Evolutionary conservation across 1,140 invertebrate species (phyloP), one percentile per base, ranked within the genome.

Genomic region (Zaprionus camerounensis): DNA sequence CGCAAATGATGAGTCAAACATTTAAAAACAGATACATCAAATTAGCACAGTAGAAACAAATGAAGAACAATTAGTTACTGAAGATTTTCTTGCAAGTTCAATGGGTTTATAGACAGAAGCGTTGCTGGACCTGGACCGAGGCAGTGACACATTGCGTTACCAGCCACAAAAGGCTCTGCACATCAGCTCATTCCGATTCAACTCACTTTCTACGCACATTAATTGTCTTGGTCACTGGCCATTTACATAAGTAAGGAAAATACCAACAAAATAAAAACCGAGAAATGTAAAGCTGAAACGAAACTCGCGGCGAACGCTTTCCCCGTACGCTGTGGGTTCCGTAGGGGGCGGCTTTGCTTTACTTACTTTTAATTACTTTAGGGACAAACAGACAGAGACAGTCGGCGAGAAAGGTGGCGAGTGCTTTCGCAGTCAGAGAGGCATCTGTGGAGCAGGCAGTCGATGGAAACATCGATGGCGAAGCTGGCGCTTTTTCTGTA

Each of bases 351-450:
- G 79, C 70, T 87, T 68, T 80, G 77, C 77, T 83, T 82, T 87
- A 87, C 83, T 87, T 84, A 87, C 75, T 90, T 88, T 88, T 88
- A 88, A 88, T 88, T 88, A 88, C 84, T 90, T 88, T 84, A 81
- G 84, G 84, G 84, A 88, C 82, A 86, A 78, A 75, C 78, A 72
- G 84, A 68, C 65, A 68, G 68, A 71, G 80, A 53, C 65, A 67
- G 77, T 75, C 71, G 38, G 56, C 41, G 53, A 61, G 66, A 41
- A 59, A 24, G 55, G 61, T 20, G 46, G 20, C 17, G 46, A 20
- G 46, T 11, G 17, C 41, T 38, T 38, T 15, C 38, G 22, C 17
- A 57, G 28, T 34, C 34, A 11, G 56, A 26, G 24, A n/a, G 49
- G 34, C 22, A n/a, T 7, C n/a, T 17, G 59, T 13, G 70, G 62